Percentiles rank a stretch among this genome's conserved stretches.
phyloP scores from a whole-genome alignment of 2,113 vertebrate species.

The Chrysochloris asiatica region DNA sequence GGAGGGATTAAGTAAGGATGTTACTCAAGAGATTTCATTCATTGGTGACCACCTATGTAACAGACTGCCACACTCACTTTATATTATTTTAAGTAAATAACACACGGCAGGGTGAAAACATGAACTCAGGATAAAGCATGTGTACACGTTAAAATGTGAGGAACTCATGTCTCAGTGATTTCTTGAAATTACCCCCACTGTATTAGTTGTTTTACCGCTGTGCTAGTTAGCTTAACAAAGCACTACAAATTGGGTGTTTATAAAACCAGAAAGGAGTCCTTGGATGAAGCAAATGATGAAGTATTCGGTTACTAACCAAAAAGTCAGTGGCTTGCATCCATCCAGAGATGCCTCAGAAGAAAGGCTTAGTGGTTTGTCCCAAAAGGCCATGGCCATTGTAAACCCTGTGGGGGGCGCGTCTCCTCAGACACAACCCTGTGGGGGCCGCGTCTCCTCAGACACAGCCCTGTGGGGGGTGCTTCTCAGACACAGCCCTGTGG shows the following conservation, averaged over 20 bases:
- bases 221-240: background rate
- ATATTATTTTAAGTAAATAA: background rate
- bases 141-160: constrained; percentile 5
- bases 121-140: background rate
- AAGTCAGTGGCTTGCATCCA: background rate
- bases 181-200: background rate
- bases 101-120: background rate
- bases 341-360: background rate
- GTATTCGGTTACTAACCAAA: background rate
- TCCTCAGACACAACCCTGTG: background rate
- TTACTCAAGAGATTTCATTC: background rate
- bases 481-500: background rate
- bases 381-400: background rate
- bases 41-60: background rate
- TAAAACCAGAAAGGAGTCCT: background rate
- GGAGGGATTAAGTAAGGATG: background rate
- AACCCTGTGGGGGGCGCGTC: background rate
- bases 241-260: background rate
- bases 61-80: background rate
- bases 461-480: no score
- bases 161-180: background rate
- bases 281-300: background rate
- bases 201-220: background rate
- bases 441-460: background rate
- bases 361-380: background rate